Conservation (phyloP, 1,140 invertebrate genomes). For the Tribolium madens region DNA sequence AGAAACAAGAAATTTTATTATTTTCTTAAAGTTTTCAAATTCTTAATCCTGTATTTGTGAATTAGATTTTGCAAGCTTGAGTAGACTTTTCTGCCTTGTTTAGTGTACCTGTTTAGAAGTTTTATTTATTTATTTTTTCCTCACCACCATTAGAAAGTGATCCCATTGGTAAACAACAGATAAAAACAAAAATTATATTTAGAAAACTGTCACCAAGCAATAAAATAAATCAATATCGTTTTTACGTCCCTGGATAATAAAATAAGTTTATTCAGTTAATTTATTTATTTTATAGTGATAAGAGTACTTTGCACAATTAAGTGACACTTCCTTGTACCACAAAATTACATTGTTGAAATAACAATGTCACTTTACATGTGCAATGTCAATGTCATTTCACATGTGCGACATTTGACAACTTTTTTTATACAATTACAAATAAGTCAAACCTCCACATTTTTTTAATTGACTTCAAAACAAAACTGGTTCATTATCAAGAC, state of each 20-base stretch:
- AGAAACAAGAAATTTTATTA: background rate
- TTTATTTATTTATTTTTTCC: too few species aligned
- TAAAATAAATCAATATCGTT: background rate
- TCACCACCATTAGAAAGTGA: too few species aligned
- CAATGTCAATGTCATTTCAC: background rate
- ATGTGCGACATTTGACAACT: background rate
- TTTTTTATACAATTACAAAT: background rate
- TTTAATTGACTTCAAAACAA: constrained; percentile 28
- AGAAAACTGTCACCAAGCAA: background rate
- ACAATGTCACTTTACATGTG: background rate
- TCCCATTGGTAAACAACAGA: background rate
- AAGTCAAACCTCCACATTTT: constrained; percentile 24
- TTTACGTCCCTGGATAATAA: background rate
- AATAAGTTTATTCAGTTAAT: background rate
- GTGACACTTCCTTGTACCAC: background rate
- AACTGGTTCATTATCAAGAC: constrained; percentile 36
- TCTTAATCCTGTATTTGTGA: too few species aligned
- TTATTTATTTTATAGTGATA: background rate
- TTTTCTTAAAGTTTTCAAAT: too few species aligned
- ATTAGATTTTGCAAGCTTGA: too few species aligned
- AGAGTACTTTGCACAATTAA: background rate
- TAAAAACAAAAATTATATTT: background rate
- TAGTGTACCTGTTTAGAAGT: too few species aligned
- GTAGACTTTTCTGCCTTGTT: too few species aligned
- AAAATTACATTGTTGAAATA: background rate